phyloP scores from a whole-genome alignment of 1,140 invertebrate species.

The Zophobas atratus region DNA sequence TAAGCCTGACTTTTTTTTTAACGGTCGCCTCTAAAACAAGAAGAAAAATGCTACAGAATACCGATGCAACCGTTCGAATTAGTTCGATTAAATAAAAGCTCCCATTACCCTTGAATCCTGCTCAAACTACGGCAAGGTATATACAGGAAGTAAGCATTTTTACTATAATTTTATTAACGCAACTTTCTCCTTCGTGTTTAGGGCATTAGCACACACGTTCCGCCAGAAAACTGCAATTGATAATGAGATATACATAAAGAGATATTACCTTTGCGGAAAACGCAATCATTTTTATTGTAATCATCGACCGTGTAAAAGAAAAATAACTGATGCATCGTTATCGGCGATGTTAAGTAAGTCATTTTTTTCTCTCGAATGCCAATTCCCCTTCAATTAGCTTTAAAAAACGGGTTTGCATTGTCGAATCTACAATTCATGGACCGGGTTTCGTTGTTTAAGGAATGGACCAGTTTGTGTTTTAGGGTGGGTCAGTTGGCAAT shows the following conservation, averaged over 20 bases:
- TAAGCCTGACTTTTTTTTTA: neutral
- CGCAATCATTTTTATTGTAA: slow-evolving; percentile 9
- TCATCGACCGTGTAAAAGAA: slow-evolving; percentile 18
- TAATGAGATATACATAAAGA: slow-evolving; percentile 19
- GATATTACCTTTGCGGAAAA: slow-evolving; percentile 26
- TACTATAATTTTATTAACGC: slow-evolving; percentile 41
- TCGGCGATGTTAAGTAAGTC: neutral
- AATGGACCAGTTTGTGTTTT: neutral
- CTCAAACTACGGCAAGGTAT: neutral
- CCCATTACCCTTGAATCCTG: slow-evolving; percentile 7
- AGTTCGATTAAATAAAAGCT: neutral
- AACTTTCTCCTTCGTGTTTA: slow-evolving; percentile 36
- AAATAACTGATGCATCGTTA: neutral
- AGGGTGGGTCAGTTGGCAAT: neutral
- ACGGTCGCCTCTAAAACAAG: slow-evolving; percentile 1
- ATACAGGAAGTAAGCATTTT: slow-evolving; percentile 32
- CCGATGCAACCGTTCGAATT: neutral
- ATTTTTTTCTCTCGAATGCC: neutral
- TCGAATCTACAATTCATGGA: neutral
- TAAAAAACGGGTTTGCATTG: slow-evolving; percentile 5
- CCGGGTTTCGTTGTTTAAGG: slow-evolving; percentile 3
- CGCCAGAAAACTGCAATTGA: slow-evolving; percentile 31
- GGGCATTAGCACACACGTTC: slow-evolving; percentile 35
- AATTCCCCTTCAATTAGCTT: neutral
- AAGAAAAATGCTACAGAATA: neutral